Percentiles rank a stretch among this genome's conserved stretches.
Evolutionary conservation across 2,113 vertebrate genomes (phyloP).

Genomic region (Colaptes auratus): DNA sequence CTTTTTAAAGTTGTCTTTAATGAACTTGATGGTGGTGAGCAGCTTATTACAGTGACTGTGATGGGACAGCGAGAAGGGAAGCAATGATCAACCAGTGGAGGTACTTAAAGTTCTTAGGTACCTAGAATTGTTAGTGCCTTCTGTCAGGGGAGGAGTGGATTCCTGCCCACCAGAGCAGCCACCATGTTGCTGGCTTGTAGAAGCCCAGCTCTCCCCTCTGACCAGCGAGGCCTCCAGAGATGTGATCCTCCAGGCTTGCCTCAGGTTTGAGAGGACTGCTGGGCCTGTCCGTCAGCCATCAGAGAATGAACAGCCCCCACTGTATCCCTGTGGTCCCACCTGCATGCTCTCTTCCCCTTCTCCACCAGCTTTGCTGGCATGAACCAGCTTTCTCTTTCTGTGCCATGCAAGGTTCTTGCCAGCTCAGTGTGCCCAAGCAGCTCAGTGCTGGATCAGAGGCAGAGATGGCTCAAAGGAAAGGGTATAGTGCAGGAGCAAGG

Average conservation of each 20-base stretch:
- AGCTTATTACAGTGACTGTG: not conserved
- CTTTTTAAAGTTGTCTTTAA: not conserved
- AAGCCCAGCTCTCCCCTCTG: not conserved
- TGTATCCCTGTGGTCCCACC: not conserved
- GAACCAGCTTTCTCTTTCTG: not conserved
- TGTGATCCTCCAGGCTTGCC: not conserved
- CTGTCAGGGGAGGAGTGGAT: not conserved
- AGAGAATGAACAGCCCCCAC: accelerated
- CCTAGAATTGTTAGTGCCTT: not conserved
- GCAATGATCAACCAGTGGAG: not conserved
- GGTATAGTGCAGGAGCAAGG: accelerated
- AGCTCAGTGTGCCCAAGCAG: not conserved
- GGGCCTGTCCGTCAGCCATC: not conserved
- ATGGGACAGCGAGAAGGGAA: not conserved
- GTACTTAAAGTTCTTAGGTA: not conserved
- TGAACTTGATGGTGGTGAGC: not conserved
- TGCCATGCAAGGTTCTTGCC: not conserved
- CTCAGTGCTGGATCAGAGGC: not conserved
- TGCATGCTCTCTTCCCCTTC: not conserved
- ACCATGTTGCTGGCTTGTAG: not conserved
- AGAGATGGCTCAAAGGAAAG: accelerated
- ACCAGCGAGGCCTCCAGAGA: not conserved
- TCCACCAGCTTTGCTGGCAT: not conserved
- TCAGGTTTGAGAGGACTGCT: not conserved
- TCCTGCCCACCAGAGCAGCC: not conserved